These are phyloP conservation scores for Polymixis lichenea DNA, from an alignment of 2,888 invertebrate species.

Conservation along the genomic window DNA sequence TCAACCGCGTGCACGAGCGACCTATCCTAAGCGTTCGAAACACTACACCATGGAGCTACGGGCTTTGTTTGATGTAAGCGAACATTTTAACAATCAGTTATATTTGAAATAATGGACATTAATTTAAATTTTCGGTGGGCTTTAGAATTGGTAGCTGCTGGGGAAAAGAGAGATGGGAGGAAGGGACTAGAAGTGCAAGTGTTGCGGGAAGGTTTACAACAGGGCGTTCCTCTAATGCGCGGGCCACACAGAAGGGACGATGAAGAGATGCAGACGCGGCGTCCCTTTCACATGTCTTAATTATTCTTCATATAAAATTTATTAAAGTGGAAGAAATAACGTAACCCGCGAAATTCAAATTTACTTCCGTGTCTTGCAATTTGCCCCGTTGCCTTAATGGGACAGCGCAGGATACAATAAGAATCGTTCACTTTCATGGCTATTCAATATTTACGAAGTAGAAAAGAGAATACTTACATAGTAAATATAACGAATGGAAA, in stretches of 20 bases:
- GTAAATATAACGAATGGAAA: background rate
- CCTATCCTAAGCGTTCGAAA: constrained; percentile 63
- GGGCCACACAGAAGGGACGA: too few relatives aligned
- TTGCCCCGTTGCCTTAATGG: too few relatives aligned
- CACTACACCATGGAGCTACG: constrained; percentile 14
- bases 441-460: background rate
- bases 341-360: too few relatives aligned
- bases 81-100: background rate
- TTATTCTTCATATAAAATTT: too few relatives aligned
- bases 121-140: background rate
- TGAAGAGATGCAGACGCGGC: too few relatives aligned
- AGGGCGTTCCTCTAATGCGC: background rate
- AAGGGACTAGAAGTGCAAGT: background rate
- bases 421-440: too few relatives aligned
- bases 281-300: too few relatives aligned
- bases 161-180: background rate
- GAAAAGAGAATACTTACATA: background rate
- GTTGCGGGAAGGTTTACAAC: background rate
- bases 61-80: constrained; percentile 47
- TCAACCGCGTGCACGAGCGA: constrained; percentile 69
- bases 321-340: too few relatives aligned
- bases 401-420: too few relatives aligned
- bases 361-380: too few relatives aligned
- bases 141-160: background rate
- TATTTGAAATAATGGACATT: too few relatives aligned